Conservation (phyloP, 2,797 vertebrate genomes). For the Miichthys miiuy region DNA sequence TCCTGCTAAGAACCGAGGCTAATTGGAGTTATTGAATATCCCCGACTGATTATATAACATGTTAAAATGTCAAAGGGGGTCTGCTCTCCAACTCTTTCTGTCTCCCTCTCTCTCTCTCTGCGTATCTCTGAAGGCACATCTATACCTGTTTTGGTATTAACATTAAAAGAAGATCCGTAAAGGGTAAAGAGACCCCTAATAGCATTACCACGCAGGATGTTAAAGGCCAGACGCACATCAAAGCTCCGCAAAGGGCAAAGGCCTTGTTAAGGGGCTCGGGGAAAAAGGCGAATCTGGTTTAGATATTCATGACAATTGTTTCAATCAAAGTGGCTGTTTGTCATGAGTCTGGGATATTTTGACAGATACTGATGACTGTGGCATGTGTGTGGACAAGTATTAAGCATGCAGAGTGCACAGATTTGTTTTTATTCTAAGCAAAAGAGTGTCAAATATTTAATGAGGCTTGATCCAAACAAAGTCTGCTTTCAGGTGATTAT, state of each 20-base stretch:
- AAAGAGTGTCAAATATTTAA: slow-evolving; percentile 21
- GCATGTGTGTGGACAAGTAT: background rate
- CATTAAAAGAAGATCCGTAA: slow-evolving; percentile 68
- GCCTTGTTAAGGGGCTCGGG: slow-evolving; percentile 59
- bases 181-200: slow-evolving; percentile 73
- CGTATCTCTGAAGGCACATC: slow-evolving; percentile 45
- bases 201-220: slow-evolving; percentile 60
- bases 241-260: slow-evolving; percentile 69
- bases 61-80: slow-evolving; percentile 74
- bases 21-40: slow-evolving; percentile 72
- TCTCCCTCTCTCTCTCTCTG: slow-evolving; percentile 15
- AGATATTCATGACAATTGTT: slow-evolving; percentile 68
- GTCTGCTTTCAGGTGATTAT: slow-evolving; percentile 36
- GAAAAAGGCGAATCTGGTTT: slow-evolving; percentile 51
- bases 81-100: slow-evolving; percentile 22
- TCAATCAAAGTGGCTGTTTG: slow-evolving; percentile 64
- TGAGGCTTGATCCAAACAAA: slow-evolving; percentile 38
- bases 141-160: slow-evolving; percentile 70
- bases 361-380: slow-evolving; percentile 15
- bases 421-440: slow-evolving; percentile 3
- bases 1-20: slow-evolving; percentile 41
- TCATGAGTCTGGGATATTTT: slow-evolving; percentile 40
- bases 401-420: background rate
- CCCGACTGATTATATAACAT: slow-evolving; percentile 67
- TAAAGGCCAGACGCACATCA: slow-evolving; percentile 76